These are phyloP conservation scores for Ormyrus pomaceus DNA, from an alignment of 2,888 invertebrate genomes.

Conservation along the genomic window DNA sequence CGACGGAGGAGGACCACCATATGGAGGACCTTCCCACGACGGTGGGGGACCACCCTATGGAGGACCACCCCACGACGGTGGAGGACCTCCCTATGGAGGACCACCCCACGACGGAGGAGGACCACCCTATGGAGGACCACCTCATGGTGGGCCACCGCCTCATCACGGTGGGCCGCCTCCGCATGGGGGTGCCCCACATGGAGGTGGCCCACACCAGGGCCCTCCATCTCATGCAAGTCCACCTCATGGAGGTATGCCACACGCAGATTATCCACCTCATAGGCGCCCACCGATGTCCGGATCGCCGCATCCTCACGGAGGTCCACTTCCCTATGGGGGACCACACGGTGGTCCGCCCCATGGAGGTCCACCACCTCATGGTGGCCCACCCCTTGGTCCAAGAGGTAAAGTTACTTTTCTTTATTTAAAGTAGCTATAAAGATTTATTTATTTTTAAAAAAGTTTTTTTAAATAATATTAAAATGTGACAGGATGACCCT, in stretches of 20 bases:
- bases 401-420: too few species aligned
- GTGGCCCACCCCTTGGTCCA: conserved; percentile 26
- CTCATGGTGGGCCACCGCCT: background rate
- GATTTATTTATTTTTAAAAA: too few species aligned
- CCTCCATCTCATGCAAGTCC: conserved; percentile 39
- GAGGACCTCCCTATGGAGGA: conserved; percentile 5
- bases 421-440: too few species aligned
- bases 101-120: conserved; percentile 5
- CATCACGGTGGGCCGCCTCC: conserved; percentile 37
- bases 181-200: background rate
- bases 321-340: conserved; percentile 76
- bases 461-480: too few species aligned
- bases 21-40: conserved; percentile 13
- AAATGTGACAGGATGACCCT: too few species aligned
- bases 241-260: conserved; percentile 49
- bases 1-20: conserved; percentile 7
- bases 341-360: conserved; percentile 39
- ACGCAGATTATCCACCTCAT: conserved; percentile 41
- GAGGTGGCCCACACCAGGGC: conserved; percentile 27
- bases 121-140: conserved; percentile 12
- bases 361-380: conserved; percentile 19
- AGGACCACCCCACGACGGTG: conserved; percentile 10
- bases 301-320: conserved; percentile 50
- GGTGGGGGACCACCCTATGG: conserved; percentile 20
- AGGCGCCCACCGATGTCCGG: conserved; percentile 23